A percentile compares a stretch with the other conserved stretches of the same genome.
Conservation (phyloP, 2,113 vertebrate species). For the Rattus rattus region DNA sequence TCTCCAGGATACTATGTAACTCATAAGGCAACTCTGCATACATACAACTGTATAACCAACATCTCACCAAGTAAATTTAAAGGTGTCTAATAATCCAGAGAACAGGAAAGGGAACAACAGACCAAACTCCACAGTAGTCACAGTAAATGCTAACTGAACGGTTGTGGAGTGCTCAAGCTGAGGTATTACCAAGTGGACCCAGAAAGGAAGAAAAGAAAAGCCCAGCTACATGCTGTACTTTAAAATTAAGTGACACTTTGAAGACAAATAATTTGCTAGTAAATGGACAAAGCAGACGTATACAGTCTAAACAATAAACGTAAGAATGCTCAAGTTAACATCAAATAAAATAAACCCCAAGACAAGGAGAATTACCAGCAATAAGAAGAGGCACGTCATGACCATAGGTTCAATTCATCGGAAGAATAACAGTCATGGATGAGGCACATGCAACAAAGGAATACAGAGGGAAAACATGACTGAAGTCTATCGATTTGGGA, state of each 20-base stretch:
- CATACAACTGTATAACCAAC: neutral
- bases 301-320: neutral
- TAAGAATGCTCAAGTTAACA: neutral
- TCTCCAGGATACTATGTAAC: neutral
- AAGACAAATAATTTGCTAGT: neutral
- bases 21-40: neutral
- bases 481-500: fast-evolving
- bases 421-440: neutral
- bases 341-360: neutral
- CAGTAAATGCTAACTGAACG: slow-evolving; percentile 9
- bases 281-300: neutral
- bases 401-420: neutral
- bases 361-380: neutral
- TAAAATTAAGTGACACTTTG: neutral
- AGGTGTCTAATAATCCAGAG: neutral
- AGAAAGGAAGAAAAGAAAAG: neutral
- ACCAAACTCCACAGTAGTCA: neutral
- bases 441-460: too few relatives aligned
- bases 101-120: neutral
- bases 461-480: neutral
- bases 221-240: neutral
- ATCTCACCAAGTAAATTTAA: neutral
- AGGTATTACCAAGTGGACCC: neutral
- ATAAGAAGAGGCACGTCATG: neutral
- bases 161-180: neutral